Base-by-base conservation (phyloP, 2,888 invertebrate genomes). In the Melieria picta region DNA sequence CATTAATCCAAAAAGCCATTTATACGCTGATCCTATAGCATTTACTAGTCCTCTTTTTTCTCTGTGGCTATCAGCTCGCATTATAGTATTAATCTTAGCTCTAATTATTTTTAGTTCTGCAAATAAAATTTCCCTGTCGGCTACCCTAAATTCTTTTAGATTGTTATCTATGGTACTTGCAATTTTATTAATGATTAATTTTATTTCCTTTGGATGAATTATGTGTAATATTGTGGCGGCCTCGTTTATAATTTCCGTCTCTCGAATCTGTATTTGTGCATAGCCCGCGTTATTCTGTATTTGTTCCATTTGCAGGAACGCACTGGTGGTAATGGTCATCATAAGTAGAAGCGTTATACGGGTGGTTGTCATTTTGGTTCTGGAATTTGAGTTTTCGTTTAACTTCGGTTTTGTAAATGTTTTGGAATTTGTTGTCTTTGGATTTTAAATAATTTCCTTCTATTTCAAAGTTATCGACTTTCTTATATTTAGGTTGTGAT, bases 401-500 rank as follows among this genome's bases (percentile, higher is more conserved):
- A 7, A 65, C 65, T 65, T 65, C 57, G 7, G 56, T 55, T 43
- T 65, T 65, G 13, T 65, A 56, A 11, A 46, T 50, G 56, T 71
- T 71, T 45, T 47, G 55, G 42, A 71, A 50, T 63, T 67, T 71
- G 56, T 62, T 62, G 10, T 72, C 63, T 10, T 45, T 64, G 10
- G 64, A 63, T 7, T 67, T 5, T 47, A 68, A 52, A n/a, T 72
- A 42, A 45, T 67, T 52, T 43, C 42, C 47, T 55, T 50, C 58
- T 55, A 45, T 11, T 50, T 30, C 13, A 13, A 47, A 69, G 13
- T 64, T 69, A 1, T 3, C 0, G 16, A 64, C 16, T 64, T 60
- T 68, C 43, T 47, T 72, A 65, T 72, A 64, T 57, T 9, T 72
- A 5, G 69, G 67, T 55, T 65, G 52, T 42, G 55, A 45, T 16